Evolutionary conservation across 53 echinoderm and acorn worm species (phyloP), one percentile per base, ranked within the genome.

Genomic region (Zoroaster sp.): DNA sequence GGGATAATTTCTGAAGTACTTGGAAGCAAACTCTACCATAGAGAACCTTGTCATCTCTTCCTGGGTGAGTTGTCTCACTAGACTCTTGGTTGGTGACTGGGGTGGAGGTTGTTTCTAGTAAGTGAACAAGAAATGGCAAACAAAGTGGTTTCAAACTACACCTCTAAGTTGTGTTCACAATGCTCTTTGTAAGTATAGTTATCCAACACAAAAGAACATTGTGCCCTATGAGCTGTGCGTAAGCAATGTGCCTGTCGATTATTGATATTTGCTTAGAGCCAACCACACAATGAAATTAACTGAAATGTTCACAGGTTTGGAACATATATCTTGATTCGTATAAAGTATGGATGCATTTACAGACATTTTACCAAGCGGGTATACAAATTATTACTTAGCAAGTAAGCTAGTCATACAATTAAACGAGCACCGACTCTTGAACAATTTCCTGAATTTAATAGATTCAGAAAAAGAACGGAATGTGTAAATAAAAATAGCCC

Each of bases 1-100:
- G 25, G 81, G 94, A 40, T 88, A 42, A 17, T 93, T 93, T 38
- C 98, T 81, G 92, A 97, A 97, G 83, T 95, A 91, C 54, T 91
- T 92, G 87, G 83, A 89, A 10, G 98, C 98, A 96, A 97, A 97
- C 80, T 97, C 98, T 63, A 87, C 72, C 98, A 97, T 97, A 32
- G 98, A 95, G 52, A 80, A 95, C n/a, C 80, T 69, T 14, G 86
- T 82, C 4, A 77, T n/a, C 65, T 91, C 93, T 2, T 93, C 93
- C 30, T 81, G 73, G 33, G 73, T 54, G 13, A 53, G 55, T 32
- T 79, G 79, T 70, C 67, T 49, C 49, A 66, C 68, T 3, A 40
- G 66, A 25, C 5, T 42, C 82, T 68, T 82, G 33, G 82, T 12
- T 10, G 68, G 41, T 0, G 82, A 82, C 17, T 28, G 67, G n/a